Evolutionary conservation across 2,888 invertebrate genomes (phyloP), one percentile per base, ranked within the genome.

Genomic region (Nomada ferruginata): DNA sequence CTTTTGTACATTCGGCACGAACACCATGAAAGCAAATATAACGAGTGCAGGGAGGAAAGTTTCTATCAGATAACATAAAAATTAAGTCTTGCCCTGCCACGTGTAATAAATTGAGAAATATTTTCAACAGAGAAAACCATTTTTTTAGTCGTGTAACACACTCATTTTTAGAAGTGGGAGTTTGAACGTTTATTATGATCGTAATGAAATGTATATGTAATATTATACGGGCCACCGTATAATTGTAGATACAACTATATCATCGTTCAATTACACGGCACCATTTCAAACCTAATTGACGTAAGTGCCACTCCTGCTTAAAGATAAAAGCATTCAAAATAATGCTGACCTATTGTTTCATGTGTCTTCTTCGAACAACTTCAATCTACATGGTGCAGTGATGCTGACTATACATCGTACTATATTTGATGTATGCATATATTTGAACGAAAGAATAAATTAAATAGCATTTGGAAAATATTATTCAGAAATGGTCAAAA

Each of bases 101-200:
- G 68, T 42, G 53, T 57, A 78, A 78, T 76, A 64, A 79, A 76
- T 23, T 50, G 42, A 20, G 64, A 64, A 76, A 70, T 70, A 23
- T 7, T 10, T 59, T 59, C 59, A 59, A n/a, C 18, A 52, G 18
- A 11, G 76, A 63, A 76, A 79, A 76, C 69, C 52, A 65, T 77
- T 77, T 76, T 13, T 52, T 57, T 69, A 52, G 69, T 64, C 47
- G 47, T 47, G 47, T 47, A 13, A 13, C 3, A 15, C 47, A 3
- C 1, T 36, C 36, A 7, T 36, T 36, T 36, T 36, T 36, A 7
- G 36, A 36, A 36, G 29, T 7, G 7, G 29, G 7, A 7, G 36
- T 7, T 36, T 36, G 9, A 36, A 36, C 36, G 5, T 36, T 36
- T 36, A 36, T 7, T 7, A 15, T 3, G 47, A 15, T 9, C n/a